Percentiles rank a stretch among this genome's conserved stretches.
Conservation (phyloP, 2,797 vertebrate genomes). For the Channa striata region DNA sequence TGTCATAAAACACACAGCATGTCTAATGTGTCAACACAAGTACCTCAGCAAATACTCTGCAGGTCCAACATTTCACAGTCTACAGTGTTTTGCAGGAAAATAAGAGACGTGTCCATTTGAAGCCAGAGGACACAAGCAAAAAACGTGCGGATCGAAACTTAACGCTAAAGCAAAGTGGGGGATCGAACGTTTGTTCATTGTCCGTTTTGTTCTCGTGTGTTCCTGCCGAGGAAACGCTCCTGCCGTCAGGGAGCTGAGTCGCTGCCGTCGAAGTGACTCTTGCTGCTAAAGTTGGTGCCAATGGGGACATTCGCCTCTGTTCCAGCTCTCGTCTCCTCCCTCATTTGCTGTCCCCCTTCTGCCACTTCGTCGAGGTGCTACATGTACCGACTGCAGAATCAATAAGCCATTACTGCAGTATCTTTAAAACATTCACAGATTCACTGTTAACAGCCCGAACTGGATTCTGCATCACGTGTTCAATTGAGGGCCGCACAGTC, state of each 20-base stretch:
- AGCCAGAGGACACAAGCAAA: background rate
- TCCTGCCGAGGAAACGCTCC: slow-evolving; percentile 41
- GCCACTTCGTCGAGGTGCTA: slow-evolving; percentile 12
- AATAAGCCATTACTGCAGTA: slow-evolving; percentile 46
- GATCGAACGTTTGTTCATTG: slow-evolving; percentile 44
- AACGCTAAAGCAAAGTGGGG: slow-evolving; percentile 39
- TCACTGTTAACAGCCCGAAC: slow-evolving; percentile 47
- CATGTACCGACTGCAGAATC: slow-evolving; percentile 37
- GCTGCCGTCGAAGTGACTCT: slow-evolving; percentile 52
- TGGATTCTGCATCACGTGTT: background rate
- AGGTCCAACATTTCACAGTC: background rate
- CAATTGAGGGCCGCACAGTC: slow-evolving; percentile 9
- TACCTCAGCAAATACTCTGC: background rate
- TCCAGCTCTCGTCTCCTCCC: slow-evolving; percentile 18
- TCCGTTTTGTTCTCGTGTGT: slow-evolving; percentile 53
- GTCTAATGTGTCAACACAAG: too few relatives aligned
- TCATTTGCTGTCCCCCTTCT: slow-evolving; percentile 5
- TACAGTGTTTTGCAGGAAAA: background rate
- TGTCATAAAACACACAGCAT: background rate
- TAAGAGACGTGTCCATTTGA: background rate
- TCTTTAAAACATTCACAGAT: slow-evolving; percentile 52
- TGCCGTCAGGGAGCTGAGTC: slow-evolving; percentile 48
- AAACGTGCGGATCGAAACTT: slow-evolving; percentile 10
- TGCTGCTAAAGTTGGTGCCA: slow-evolving; percentile 54
- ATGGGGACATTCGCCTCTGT: slow-evolving; percentile 54